These are phyloP conservation scores for Solenopsis fugax DNA, from an alignment of 1,140 invertebrate species.

Conservation along the genomic window DNA sequence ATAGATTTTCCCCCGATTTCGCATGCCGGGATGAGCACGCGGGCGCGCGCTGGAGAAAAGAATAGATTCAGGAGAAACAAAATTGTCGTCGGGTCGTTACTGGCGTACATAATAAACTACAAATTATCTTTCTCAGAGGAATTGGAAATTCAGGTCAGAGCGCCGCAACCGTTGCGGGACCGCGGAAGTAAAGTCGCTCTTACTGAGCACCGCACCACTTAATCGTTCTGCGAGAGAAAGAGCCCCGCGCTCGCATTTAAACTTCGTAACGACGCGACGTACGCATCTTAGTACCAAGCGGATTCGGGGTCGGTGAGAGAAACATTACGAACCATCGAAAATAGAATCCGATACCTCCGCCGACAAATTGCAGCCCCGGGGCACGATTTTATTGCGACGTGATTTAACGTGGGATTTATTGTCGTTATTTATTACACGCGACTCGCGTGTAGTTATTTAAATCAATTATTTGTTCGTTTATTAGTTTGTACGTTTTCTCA, in stretches of 20 bases:
- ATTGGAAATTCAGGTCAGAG: constrained; percentile 47
- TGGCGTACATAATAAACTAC: not conserved
- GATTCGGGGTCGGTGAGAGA: not conserved
- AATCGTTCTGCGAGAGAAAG: constrained; percentile 41
- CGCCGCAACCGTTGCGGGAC: constrained; percentile 16
- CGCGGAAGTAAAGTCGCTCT: constrained; percentile 44
- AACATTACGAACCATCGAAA: not conserved
- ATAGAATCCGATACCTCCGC: not conserved
- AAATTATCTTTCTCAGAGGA: constrained; percentile 32
- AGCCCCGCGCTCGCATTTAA: constrained; percentile 3
- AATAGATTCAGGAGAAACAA: not conserved
- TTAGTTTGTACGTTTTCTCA: not conserved
- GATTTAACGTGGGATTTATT: not conserved
- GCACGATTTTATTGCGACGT: not conserved
- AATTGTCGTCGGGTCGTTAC: constrained; percentile 1
- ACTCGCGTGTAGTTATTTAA: not conserved
- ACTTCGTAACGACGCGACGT: constrained; percentile 8
- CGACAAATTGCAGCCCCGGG: not conserved
- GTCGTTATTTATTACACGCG: not conserved
- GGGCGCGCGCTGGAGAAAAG: not conserved
- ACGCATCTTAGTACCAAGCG: not conserved
- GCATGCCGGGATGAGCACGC: not conserved
- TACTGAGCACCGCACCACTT: constrained; percentile 11
- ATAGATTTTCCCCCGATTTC: not conserved
- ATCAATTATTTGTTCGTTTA: not conserved